A percentile compares a stretch with the other conserved stretches of the same genome.
Conservation (phyloP, 2,797 vertebrate species). For the Gallinago nigripennis region DNA sequence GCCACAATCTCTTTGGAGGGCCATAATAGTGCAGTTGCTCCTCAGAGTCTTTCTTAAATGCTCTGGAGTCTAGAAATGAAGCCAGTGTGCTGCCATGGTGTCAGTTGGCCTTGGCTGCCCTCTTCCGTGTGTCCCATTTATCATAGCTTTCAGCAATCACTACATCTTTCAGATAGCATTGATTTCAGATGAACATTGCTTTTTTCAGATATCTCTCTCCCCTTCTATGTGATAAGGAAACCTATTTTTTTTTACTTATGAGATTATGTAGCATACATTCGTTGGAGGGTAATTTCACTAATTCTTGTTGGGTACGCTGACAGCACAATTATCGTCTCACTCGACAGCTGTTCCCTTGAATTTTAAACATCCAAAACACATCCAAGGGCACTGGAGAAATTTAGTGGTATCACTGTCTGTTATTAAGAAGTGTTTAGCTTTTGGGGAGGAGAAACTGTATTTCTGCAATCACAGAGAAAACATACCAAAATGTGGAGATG, state of each 20-base stretch:
- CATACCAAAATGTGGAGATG: not conserved
- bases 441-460: not conserved
- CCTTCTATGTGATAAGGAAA: not conserved
- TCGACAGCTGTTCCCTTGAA: constrained; percentile 43
- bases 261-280: not conserved
- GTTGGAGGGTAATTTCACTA: constrained; percentile 11
- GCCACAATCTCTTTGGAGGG: not conserved
- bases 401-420: not conserved
- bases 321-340: constrained; percentile 32
- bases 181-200: not conserved
- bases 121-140: not conserved
- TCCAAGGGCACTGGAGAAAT: not conserved
- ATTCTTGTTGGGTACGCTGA: not conserved
- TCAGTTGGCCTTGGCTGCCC: not conserved
- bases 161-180: not conserved
- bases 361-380: constrained; percentile 32
- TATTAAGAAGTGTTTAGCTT: not conserved
- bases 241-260: not conserved
- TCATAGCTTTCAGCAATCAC: not conserved
- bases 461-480: not conserved
- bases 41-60: not conserved
- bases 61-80: not conserved
- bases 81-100: not conserved
- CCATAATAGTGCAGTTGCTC: not conserved
- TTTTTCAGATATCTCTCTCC: not conserved